A percentile compares a stretch with the other conserved stretches of the same genome.
These are phyloP conservation scores for Mycalesis mineus DNA, from an alignment of 2,888 invertebrate genomes.

Conservation along the genomic window DNA sequence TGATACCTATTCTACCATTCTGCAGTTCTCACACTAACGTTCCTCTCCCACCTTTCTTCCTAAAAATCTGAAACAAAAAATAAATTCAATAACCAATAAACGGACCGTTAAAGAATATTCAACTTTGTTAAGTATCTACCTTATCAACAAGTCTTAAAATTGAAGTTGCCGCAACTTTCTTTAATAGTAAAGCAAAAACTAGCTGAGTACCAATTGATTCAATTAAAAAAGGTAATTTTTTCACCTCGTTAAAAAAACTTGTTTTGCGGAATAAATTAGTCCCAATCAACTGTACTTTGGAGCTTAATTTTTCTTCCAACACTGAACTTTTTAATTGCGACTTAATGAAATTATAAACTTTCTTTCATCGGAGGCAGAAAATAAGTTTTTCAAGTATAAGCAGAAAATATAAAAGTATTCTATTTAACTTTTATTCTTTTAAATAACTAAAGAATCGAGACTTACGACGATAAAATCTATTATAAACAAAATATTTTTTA, in stretches of 20 bases:
- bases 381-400: conserved; percentile 8
- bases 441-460: too few relatives aligned
- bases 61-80: too few relatives aligned
- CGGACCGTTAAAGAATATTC: not conserved
- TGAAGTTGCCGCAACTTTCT: not conserved
- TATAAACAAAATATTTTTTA: too few relatives aligned
- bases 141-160: not conserved
- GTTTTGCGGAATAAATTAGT: conserved; percentile 23
- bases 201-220: conserved; percentile 1
- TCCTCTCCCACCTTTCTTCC: too few relatives aligned
- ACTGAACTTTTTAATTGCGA: conserved; percentile 26
- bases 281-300: conserved; percentile 23
- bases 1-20: too few relatives aligned
- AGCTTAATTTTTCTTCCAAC: conserved; percentile 26
- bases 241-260: conserved; percentile 14
- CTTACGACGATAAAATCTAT: too few relatives aligned
- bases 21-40: too few relatives aligned
- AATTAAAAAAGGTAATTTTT: conserved; percentile 2
- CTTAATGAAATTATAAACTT: conserved; percentile 28
- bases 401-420: not conserved
- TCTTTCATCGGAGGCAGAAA: conserved; percentile 18
- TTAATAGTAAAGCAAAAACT: not conserved
- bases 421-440: not conserved
- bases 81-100: too few relatives aligned
- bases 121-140: not conserved